phyloP scores from a whole-genome alignment of 2,888 invertebrate species.

The Caenorhabditis sulstoni region DNA sequence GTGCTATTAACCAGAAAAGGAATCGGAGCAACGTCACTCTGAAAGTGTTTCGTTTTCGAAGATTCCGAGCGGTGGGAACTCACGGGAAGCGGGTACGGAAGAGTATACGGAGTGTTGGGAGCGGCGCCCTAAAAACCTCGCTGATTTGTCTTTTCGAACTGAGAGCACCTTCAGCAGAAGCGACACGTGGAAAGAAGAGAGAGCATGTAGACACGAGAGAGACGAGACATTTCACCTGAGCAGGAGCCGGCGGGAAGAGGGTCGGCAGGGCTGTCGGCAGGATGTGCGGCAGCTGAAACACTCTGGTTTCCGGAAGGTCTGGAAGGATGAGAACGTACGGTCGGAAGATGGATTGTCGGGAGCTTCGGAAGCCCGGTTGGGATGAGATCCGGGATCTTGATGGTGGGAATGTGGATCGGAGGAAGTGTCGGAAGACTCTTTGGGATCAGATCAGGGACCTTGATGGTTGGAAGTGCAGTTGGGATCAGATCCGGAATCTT shows the following conservation, averaged over 20 bases:
- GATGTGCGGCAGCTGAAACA: background rate
- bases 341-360: constrained; percentile 1
- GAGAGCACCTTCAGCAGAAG: constrained; percentile 12
- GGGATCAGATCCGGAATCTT: background rate
- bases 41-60: constrained; percentile 11
- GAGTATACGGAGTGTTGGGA: constrained; percentile 45
- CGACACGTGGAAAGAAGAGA: constrained; percentile 34
- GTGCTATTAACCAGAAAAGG: constrained; percentile 26
- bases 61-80: background rate
- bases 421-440: constrained; percentile 3
- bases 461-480: background rate
- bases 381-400: constrained; percentile 12
- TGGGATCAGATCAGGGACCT: constrained; percentile 1
- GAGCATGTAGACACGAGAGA: background rate
- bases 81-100: constrained; percentile 42
- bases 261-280: constrained; percentile 29
- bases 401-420: constrained; percentile 21
- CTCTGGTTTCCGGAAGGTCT: background rate
- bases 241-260: background rate
- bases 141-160: background rate
- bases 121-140: constrained; percentile 15
- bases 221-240: constrained; percentile 6
- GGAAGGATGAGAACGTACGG: background rate
- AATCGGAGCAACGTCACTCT: constrained; percentile 41
- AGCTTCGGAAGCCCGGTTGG: constrained; percentile 4